These are phyloP conservation scores for Sclerurus mexicanus DNA, from an alignment of 2,113 vertebrate genomes.

Conservation along the genomic window DNA sequence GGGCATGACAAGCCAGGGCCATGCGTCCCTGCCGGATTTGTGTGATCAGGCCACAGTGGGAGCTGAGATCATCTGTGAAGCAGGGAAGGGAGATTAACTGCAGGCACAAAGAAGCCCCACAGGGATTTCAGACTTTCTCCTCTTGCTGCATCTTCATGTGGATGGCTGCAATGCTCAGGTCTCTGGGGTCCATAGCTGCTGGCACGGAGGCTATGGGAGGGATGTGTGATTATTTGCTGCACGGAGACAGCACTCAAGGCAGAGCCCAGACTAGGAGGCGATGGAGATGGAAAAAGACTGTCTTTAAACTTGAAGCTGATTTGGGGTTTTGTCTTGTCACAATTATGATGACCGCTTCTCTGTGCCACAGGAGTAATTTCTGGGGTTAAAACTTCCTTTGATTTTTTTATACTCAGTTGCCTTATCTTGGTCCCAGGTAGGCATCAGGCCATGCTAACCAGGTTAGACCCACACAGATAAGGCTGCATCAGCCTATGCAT, in stretches of 20 bases:
- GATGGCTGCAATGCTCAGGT: not conserved
- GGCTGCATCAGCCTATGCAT: not conserved
- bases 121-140: constrained; percentile 29
- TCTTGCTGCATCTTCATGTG: not conserved
- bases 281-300: not conserved
- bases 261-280: not conserved
- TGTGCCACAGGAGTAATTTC: not conserved
- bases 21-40: not conserved
- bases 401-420: not conserved
- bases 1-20: not conserved
- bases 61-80: not conserved
- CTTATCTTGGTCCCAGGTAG: not conserved
- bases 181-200: not conserved
- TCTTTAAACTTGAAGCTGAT: not conserved
- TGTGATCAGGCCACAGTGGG: not conserved
- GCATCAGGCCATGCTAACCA: not conserved
- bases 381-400: not conserved
- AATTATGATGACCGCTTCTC: not conserved
- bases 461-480: not conserved
- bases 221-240: not conserved
- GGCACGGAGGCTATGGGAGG: not conserved
- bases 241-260: not conserved
- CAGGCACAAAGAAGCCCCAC: not conserved
- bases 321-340: not conserved
- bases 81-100: not conserved